A percentile compares a stretch with the other conserved stretches of the same genome.
Evolutionary conservation across 2,113 vertebrate species (phyloP).

Genomic region (Lipophrys pholis): DNA sequence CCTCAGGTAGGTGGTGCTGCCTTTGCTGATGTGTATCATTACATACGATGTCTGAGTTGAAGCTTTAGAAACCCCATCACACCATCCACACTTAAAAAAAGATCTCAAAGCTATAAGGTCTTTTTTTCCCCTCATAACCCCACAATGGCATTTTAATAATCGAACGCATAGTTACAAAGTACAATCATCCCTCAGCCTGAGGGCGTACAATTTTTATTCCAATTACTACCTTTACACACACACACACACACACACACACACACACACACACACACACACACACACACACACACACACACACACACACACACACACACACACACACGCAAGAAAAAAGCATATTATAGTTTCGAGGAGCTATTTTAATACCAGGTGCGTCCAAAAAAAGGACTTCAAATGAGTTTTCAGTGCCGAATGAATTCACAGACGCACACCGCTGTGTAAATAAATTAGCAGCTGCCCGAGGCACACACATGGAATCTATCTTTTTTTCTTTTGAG

Average conservation of each 20-base stretch:
- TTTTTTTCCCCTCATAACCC: slow-evolving; percentile 9
- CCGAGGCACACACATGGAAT: slow-evolving; percentile 34
- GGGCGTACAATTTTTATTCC: slow-evolving; percentile 56
- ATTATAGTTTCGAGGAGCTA: slow-evolving; percentile 33
- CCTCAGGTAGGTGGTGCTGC: slow-evolving; percentile 39
- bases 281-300: not conserved
- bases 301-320: slow-evolving; percentile 8
- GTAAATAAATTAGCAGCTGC: slow-evolving; percentile 60
- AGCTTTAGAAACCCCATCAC: slow-evolving; percentile 56
- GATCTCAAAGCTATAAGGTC: slow-evolving; percentile 25
- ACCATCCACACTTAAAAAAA: slow-evolving; percentile 55
- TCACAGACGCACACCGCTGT: slow-evolving; percentile 20
- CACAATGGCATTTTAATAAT: slow-evolving; percentile 54
- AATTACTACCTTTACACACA: slow-evolving; percentile 48
- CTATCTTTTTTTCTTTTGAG: slow-evolving; percentile 24
- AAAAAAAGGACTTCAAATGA: slow-evolving; percentile 22
- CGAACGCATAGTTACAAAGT: slow-evolving; percentile 31
- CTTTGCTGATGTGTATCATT: slow-evolving; percentile 61
- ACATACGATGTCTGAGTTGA: slow-evolving; percentile 38
- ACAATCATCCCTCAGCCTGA: slow-evolving; percentile 50
- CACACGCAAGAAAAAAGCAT: not conserved
- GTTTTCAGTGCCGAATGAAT: slow-evolving; percentile 49
- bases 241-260: too few species aligned
- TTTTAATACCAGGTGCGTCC: slow-evolving; percentile 42
- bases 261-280: not conserved